phyloP scores from a whole-genome alignment of 1,140 invertebrate genomes.

The Drosophila lacteicornis region DNA sequence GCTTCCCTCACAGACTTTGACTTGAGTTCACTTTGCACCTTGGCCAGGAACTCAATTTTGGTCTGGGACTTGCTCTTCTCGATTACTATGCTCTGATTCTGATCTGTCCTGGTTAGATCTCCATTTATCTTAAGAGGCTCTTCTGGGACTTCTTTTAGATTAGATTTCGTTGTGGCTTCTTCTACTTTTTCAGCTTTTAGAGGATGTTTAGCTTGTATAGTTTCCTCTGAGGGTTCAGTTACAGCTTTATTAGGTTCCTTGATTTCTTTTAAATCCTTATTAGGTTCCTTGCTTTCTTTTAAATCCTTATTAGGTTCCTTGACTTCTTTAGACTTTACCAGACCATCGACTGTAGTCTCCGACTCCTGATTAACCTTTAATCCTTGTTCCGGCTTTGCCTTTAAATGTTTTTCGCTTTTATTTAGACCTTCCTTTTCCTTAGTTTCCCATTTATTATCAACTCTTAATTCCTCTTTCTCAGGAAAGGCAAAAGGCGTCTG shows the following conservation, averaged over 20 bases:
- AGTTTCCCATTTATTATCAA: neutral
- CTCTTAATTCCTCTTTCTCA: neutral
- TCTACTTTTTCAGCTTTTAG: too few species aligned
- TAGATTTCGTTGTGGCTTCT: neutral
- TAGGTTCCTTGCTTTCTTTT: too few species aligned
- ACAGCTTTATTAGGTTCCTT: neutral
- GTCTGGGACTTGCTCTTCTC: slow-evolving; percentile 48
- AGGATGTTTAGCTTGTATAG: neutral
- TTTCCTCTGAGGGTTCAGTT: neutral
- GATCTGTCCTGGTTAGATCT: slow-evolving; percentile 9
- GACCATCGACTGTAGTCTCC: neutral
- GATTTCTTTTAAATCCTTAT: neutral
- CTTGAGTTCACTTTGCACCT: slow-evolving; percentile 69
- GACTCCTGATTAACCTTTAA: neutral
- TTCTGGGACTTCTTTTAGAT: neutral
- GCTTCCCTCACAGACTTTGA: slow-evolving; percentile 34
- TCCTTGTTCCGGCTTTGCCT: neutral
- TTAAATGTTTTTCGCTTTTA: neutral
- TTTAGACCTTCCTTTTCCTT: neutral
- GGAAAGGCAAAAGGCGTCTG: slow-evolving; percentile 26
- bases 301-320: neutral
- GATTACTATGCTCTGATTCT: neutral
- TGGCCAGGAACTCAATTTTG: slow-evolving; percentile 68
- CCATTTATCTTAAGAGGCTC: slow-evolving; percentile 10
- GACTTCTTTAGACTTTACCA: neutral